These are phyloP conservation scores for Selenia dentaria DNA, from an alignment of 2,888 invertebrate genomes.

Conservation along the genomic window DNA sequence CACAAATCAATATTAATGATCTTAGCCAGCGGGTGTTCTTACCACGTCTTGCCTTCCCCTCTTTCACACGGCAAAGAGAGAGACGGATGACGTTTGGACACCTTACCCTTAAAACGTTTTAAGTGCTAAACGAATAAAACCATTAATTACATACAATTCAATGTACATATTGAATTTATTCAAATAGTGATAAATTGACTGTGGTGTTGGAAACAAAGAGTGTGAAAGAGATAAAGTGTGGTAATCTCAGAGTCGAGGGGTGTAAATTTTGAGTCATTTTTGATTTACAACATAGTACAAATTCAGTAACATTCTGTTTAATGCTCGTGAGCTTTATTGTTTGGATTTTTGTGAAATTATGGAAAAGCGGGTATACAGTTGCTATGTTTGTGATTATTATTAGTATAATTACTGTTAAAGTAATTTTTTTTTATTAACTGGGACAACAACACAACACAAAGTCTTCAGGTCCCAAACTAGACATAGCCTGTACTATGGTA, in stretches of 20 bases:
- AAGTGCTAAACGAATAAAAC: constrained; percentile 85
- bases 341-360: too few species aligned
- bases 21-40: constrained; percentile 77
- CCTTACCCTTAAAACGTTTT: constrained; percentile 81
- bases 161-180: constrained; percentile 85
- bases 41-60: constrained; percentile 51
- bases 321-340: too few species aligned
- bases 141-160: constrained; percentile 84
- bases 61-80: constrained; percentile 42
- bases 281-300: too few species aligned
- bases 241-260: constrained; percentile 7
- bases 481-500: too few species aligned
- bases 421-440: too few species aligned
- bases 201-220: constrained; percentile 67
- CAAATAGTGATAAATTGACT: constrained; percentile 82
- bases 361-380: too few species aligned
- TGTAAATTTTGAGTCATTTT: constrained; percentile 12
- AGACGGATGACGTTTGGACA: constrained; percentile 74
- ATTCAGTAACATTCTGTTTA: too few species aligned
- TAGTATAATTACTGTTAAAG: too few species aligned
- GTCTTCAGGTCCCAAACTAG: too few species aligned
- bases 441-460: too few species aligned
- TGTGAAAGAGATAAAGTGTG: constrained; percentile 53
- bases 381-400: too few species aligned
- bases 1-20: constrained; percentile 86